These are phyloP conservation scores for Polypterus senegalus DNA, from an alignment of 2,113 vertebrate species.

Conservation along the genomic window DNA sequence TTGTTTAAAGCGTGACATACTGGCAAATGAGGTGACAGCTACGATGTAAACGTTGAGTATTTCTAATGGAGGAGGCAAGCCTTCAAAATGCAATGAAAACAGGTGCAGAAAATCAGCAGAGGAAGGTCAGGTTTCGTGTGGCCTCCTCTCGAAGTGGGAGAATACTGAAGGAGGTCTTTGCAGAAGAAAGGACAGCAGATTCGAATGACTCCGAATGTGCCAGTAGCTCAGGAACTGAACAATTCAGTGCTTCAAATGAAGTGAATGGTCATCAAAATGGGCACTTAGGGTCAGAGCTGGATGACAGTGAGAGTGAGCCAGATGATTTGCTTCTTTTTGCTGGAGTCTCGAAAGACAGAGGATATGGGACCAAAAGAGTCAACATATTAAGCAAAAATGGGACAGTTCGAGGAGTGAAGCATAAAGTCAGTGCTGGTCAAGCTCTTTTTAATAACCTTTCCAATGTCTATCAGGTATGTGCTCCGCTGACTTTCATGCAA, in stretches of 20 bases:
- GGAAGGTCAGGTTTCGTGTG: conserved; percentile 86
- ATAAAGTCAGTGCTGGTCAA: conserved; percentile 95
- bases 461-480: conserved; percentile 68
- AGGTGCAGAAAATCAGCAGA: conserved; percentile 49
- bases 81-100: conserved; percentile 37
- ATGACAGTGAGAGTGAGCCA: conserved; percentile 61
- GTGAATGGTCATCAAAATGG: conserved; percentile 50
- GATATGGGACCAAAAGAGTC: conserved; percentile 72
- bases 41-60: conserved; percentile 52
- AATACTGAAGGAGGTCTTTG: conserved; percentile 84
- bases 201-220: conserved; percentile 81
- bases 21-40: conserved; percentile 32
- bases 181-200: conserved; percentile 61
- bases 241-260: conserved; percentile 66
- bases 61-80: conserved; percentile 48
- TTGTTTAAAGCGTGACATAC: conserved; percentile 33
- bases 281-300: conserved; percentile 56
- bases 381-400: conserved; percentile 96
- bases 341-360: conserved; percentile 62
- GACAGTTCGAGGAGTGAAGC: conserved; percentile 86
- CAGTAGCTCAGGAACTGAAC: conserved; percentile 69
- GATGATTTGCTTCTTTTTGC: conserved; percentile 71
- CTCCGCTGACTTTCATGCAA: not conserved
- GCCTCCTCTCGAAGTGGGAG: conserved; percentile 83
- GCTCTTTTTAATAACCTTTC: conserved; percentile 81